Conservation (phyloP, 1,140 invertebrate genomes). For the Sinella curviseta region DNA sequence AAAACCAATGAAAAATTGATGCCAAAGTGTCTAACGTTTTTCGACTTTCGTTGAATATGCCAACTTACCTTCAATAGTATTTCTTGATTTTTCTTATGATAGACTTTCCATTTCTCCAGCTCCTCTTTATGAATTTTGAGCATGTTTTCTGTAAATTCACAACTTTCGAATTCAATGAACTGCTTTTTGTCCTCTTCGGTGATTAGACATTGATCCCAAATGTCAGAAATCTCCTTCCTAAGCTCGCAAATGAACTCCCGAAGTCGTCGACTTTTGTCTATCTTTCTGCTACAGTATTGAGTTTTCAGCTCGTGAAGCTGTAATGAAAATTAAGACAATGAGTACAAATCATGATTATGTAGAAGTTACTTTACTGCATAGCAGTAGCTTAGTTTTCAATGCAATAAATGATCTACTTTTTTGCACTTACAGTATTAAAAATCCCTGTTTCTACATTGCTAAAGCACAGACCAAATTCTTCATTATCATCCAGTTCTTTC, state of each 20-base stretch:
- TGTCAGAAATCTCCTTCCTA: constrained; percentile 6
- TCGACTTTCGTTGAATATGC: neutral
- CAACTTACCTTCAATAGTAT: constrained; percentile 33
- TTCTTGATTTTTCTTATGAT: constrained; percentile 34
- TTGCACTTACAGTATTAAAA: neutral
- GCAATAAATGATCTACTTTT: no score
- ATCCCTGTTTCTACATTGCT: constrained; percentile 17
- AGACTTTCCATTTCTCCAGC: constrained; percentile 27
- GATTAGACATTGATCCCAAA: constrained; percentile 31
- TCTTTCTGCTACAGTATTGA: neutral
- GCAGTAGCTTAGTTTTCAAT: no score
- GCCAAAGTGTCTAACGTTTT: neutral
- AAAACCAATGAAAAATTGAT: neutral
- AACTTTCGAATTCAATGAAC: constrained; percentile 14
- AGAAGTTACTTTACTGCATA: neutral
- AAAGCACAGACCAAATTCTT: constrained; percentile 22
- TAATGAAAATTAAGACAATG: neutral
- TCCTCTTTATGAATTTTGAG: constrained; percentile 28
- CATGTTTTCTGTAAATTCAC: constrained; percentile 28
- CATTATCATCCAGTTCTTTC: constrained; percentile 5
- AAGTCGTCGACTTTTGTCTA: constrained; percentile 16
- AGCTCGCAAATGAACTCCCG: constrained; percentile 9
- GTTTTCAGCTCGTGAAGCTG: constrained; percentile 24
- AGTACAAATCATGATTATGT: neutral
- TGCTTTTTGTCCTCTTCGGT: constrained; percentile 29